phyloP scores from a whole-genome alignment of 2,888 invertebrate species.

The Listrodromus nycthemerus region DNA sequence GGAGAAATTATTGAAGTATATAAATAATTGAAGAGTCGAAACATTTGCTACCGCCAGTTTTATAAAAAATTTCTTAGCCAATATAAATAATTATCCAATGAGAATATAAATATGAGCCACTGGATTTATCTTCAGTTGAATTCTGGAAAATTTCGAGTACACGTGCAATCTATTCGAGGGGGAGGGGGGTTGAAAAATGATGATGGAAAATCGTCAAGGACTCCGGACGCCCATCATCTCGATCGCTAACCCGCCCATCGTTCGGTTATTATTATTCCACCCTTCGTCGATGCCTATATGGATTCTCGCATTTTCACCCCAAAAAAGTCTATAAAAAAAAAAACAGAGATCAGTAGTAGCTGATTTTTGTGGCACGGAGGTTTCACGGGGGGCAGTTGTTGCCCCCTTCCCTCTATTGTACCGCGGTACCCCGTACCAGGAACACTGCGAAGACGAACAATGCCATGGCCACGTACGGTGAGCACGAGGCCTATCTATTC shows the following conservation, averaged over 20 bases:
- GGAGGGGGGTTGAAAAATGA: constrained; percentile 51
- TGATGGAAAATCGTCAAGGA: constrained; percentile 46
- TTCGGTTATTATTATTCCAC: constrained; percentile 54
- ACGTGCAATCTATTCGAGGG: constrained; percentile 25
- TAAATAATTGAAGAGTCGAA: too few species aligned
- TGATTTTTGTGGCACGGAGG: constrained; percentile 61
- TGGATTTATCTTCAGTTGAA: constrained; percentile 4
- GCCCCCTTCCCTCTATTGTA: constrained; percentile 56
- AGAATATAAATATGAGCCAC: not conserved
- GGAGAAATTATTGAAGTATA: too few species aligned
- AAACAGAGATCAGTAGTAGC: constrained; percentile 60
- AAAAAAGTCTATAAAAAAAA: constrained; percentile 46
- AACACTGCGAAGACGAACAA: constrained; percentile 57
- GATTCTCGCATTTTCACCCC: constrained; percentile 65
- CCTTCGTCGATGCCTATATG: constrained; percentile 36
- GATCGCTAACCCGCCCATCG: constrained; percentile 65
- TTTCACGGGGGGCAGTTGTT: constrained; percentile 49
- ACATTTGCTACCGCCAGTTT: too few species aligned
- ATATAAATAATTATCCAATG: not conserved
- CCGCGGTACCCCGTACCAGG: constrained; percentile 38
- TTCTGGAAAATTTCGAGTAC: constrained; percentile 23
- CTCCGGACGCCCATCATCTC: constrained; percentile 63
- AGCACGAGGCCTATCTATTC: constrained; percentile 66
- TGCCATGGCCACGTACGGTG: constrained; percentile 41
- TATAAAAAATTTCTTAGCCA: too few species aligned